Conservation (phyloP, 2,888 invertebrate genomes). For the Boloria selene region DNA sequence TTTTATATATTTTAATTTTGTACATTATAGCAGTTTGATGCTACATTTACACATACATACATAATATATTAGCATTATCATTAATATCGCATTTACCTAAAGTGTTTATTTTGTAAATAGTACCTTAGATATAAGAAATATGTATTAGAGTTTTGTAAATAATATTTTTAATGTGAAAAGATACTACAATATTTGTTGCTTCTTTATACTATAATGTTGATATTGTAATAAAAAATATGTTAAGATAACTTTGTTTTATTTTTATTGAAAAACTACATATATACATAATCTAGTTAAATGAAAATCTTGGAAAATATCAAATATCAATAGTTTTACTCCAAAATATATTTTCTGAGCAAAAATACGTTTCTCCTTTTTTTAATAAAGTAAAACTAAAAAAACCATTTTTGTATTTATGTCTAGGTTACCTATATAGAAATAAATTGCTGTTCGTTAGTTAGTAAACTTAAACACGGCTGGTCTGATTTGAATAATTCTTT, state of each 20-base stretch:
- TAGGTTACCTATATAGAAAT: too few species aligned
- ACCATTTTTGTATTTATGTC: too few species aligned
- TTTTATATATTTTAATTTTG: not conserved
- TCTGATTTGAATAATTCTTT: too few species aligned
- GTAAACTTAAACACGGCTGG: too few species aligned
- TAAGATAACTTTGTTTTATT: slow-evolving; percentile 4
- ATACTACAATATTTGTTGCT: slow-evolving; percentile 21
- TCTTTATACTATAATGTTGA: slow-evolving; percentile 23
- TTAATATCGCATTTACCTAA: slow-evolving; percentile 22
- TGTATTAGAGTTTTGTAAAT: slow-evolving; percentile 22
- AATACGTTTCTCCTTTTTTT: too few species aligned
- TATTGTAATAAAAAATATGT: slow-evolving; percentile 5
- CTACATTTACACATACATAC: not conserved
- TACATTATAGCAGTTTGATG: not conserved
- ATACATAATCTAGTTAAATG: too few species aligned
- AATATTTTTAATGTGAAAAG: slow-evolving; percentile 32
- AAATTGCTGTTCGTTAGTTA: too few species aligned
- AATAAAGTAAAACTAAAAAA: too few species aligned
- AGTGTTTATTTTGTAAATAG: slow-evolving; percentile 24
- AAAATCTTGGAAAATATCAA: too few species aligned
- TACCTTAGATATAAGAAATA: not conserved
- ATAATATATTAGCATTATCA: not conserved
- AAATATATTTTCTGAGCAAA: too few species aligned
- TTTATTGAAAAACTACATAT: too few species aligned
- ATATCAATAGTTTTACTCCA: too few species aligned